These are phyloP conservation scores for Carlito syrichta DNA, from an alignment of 2,113 vertebrate genomes.

Conservation along the genomic window DNA sequence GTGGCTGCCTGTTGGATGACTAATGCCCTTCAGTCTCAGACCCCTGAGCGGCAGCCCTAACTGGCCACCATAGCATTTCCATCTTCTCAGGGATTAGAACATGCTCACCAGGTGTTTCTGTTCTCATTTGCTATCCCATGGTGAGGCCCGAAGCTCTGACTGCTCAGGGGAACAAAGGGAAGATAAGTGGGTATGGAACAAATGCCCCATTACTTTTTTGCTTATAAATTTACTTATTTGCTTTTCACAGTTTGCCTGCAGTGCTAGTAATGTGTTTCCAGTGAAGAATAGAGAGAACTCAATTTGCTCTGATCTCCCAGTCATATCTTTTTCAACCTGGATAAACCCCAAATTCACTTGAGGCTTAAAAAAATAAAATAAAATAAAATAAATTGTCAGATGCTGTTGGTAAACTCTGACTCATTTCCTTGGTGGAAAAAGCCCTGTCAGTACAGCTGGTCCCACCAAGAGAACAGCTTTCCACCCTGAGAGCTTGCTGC, in stretches of 20 bases:
- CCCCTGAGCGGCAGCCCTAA: background rate
- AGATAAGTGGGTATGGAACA: background rate
- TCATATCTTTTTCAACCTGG: background rate
- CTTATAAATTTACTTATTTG: background rate
- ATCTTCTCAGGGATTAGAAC: background rate
- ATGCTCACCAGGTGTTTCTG: background rate
- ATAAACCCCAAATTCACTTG: background rate
- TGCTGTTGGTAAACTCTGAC: background rate
- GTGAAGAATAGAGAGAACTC: background rate
- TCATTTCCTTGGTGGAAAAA: background rate
- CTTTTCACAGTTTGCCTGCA: background rate
- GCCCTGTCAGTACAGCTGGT: background rate
- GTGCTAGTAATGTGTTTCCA: background rate
- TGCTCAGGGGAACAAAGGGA: background rate
- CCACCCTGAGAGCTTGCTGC: background rate
- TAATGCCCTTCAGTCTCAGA: background rate
- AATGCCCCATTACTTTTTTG: background rate
- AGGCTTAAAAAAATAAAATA: background rate
- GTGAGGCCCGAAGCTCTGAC: background rate
- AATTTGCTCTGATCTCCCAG: background rate
- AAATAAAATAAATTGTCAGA: background rate
- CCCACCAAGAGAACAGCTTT: background rate
- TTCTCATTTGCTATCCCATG: fast-evolving
- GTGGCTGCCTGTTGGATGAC: background rate
- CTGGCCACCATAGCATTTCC: too few species aligned